Evolutionary conservation across 2,797 vertebrate species (phyloP), one percentile per base, ranked within the genome.

Genomic region (Setipinna tenuifilis): DNA sequence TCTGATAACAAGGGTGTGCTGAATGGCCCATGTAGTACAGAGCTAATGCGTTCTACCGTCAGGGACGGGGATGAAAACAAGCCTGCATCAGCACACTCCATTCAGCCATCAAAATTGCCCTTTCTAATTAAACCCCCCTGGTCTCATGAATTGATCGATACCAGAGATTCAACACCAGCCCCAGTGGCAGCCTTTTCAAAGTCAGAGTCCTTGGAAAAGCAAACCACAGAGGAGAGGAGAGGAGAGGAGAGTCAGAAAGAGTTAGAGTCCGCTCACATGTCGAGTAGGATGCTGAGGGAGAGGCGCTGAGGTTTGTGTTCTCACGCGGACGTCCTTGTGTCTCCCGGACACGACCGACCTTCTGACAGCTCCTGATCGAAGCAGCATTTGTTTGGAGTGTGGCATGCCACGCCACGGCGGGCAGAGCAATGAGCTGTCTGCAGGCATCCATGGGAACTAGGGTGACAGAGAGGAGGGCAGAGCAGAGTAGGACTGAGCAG

Each of bases 1-100:
- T 75, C 68, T 75, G 68, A 75, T 35, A 75, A 19, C 68, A 75
- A 35, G 28, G 68, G 68, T 75, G 62, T 11, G 28, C 62, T 28
- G 25, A 68, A 68, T 68, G 11, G 31, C 14, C 14, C 68, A 41
- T 41, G 68, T 41, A 41, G 28, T 35, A 19, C 16, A 17, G 25
- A 57, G 54, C 17, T 21, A 59, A 59, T 59, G 19, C 58, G 35
- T 59, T 59, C 2, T 6, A 59, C 17, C 21, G 58, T 59, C 58
- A 59, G 58, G 6, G 6, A 59, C 21, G 58, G 58, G 19, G 11
- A 28, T 23, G n/a, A 41, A 62, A 62, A 65, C 62, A 28, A 41
- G 68, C 68, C 68, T 75, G 5, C 25, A 17, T 31, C 68, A 75
- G 28, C 68, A 31, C 68, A 75, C 28, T 75, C 68, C 68, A 75